Evolutionary conservation across 2,797 vertebrate genomes (phyloP), one percentile per base, ranked within the genome.

Genomic region (Gobionotothen gibberifrons): DNA sequence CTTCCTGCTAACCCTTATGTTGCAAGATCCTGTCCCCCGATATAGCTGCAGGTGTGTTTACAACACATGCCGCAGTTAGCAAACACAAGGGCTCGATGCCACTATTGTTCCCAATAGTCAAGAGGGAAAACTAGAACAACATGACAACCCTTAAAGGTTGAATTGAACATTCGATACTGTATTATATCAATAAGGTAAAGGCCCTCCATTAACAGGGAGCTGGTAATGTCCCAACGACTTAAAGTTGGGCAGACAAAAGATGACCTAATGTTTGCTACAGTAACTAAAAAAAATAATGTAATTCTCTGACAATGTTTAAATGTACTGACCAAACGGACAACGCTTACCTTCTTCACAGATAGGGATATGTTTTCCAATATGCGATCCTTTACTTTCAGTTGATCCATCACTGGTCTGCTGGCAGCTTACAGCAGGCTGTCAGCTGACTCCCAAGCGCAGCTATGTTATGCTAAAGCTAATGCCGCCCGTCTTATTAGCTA

Each of bases 281-380:
- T 36, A 2, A 29, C 13, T 55, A 46, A 26, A 10, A 9, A 75
- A 26, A 42, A 65, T 11, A 6, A 5, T 26, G 19, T 0, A 40
- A 32, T n/a, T 11, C 2, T 11, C 32, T 15, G n/a, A 40, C 19
- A 22, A 9, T 9, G 42, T 11, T 13, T 0, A 17, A 21, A 2
- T 7, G n/a, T 16, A 9, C 8, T 5, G 5, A 48, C 3, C 44
- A 63, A 3, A 1, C 3, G 2, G 12, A 1, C 6, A 11, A 22
- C 29, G 32, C 94, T 89, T 93, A 99, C 97, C 97, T 99, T 98
- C 90, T 98, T 98, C 40, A 99, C 97, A 21, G 98, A 97, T 70
- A 97, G 84, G 9, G 97, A 97, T 86, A 99, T 96, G 92, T 99
- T 99, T 93, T 99, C 97, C 90, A 99, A 84, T 89, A 99, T 99